Percentiles rank a stretch among this genome's conserved stretches.
phyloP scores from a whole-genome alignment of 2,888 invertebrate genomes.

The Polydrusus cervinus region DNA sequence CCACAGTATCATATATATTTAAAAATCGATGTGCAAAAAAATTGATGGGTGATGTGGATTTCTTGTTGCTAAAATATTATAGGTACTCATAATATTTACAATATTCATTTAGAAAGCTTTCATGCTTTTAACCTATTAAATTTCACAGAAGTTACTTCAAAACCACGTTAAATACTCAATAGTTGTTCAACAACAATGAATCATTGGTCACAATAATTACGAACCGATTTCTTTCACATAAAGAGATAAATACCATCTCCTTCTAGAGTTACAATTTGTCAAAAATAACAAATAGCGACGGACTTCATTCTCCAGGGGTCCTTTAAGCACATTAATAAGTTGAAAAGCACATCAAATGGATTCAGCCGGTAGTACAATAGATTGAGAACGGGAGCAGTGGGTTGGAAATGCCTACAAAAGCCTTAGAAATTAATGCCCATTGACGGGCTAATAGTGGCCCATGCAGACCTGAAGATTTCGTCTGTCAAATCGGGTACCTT shows the following conservation, averaged over 20 bases:
- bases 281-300: conserved; percentile 49
- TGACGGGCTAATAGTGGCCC: conserved; percentile 65
- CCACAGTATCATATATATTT: too few relatives aligned
- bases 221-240: conserved; percentile 24
- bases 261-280: conserved; percentile 51
- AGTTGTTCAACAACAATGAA: conserved; percentile 1
- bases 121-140: background rate
- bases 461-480: conserved; percentile 40
- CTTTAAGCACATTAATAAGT: conserved; percentile 53
- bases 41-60: too few relatives aligned
- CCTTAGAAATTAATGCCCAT: conserved; percentile 63
- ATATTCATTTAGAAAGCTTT: background rate
- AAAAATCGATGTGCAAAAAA: too few relatives aligned
- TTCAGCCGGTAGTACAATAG: conserved; percentile 55
- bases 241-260: conserved; percentile 39
- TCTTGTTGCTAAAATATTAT: too few relatives aligned
- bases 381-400: conserved; percentile 60
- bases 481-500: conserved; percentile 33
- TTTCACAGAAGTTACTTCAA: conserved; percentile 10
- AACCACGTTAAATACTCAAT: conserved; percentile 18
- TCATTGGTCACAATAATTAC: conserved; percentile 38
- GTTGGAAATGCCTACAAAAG: conserved; percentile 63
- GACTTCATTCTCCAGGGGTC: conserved; percentile 39
- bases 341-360: conserved; percentile 61
- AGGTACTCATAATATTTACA: background rate